phyloP scores from a whole-genome alignment of 2,797 vertebrate genomes.

The Notolepis coatsorum region DNA sequence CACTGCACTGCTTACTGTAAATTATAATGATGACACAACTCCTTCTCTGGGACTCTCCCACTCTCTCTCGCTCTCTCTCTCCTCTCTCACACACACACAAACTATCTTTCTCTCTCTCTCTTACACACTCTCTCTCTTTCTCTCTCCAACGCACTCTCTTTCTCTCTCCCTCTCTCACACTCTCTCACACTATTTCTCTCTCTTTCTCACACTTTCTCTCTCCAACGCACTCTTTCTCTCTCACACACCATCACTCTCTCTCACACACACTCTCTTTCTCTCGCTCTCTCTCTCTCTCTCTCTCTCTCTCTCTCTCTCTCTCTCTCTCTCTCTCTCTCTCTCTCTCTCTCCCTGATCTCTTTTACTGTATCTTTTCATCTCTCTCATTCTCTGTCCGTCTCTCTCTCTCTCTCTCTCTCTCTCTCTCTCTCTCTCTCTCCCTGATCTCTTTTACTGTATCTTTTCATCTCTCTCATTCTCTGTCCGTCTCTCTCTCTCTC shows the following conservation, averaged over 20 bases:
- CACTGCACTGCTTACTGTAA: conserved; percentile 2
- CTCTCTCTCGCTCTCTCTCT: too few relatives aligned
- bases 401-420: conserved; percentile 7
- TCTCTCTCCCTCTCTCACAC: background rate
- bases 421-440: background rate
- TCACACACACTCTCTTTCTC: too few relatives aligned
- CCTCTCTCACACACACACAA: background rate
- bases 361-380: conserved; percentile 26
- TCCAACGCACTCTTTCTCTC: background rate
- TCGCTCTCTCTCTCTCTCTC: background rate
- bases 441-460: background rate
- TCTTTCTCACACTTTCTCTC: conserved; percentile 10
- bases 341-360: background rate
- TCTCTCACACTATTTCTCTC: background rate
- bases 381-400: background rate
- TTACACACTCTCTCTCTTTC: background rate
- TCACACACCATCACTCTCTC: conserved; percentile 5
- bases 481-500: too few relatives aligned
- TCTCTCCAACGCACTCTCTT: background rate
- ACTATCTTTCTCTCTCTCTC: too few relatives aligned
- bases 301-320: background rate
- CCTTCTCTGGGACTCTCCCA: background rate
- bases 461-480: conserved; percentile 8
- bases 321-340: background rate
- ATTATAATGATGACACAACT: conserved; percentile 5